phyloP scores from a whole-genome alignment of 2,888 invertebrate genomes.

The Epirrhoe alternata region DNA sequence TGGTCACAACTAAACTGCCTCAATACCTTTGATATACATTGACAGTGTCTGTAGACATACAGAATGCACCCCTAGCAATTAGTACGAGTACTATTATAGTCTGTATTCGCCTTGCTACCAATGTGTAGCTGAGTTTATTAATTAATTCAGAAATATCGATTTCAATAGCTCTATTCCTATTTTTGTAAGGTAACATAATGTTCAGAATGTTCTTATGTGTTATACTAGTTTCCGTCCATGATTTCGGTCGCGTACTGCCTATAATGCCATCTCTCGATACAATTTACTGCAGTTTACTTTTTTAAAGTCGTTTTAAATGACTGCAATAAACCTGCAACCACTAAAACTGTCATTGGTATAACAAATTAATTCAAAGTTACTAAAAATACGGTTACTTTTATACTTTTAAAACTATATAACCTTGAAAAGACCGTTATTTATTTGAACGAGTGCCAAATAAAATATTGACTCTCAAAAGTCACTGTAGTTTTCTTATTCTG shows the following conservation, averaged over 20 bases:
- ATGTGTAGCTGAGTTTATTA: not conserved
- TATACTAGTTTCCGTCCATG: too few relatives aligned
- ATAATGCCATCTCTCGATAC: too few relatives aligned
- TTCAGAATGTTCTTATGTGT: too few relatives aligned
- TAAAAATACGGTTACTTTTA: constrained; percentile 45
- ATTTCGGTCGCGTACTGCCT: too few relatives aligned
- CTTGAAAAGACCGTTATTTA: constrained; percentile 54
- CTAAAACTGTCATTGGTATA: constrained; percentile 18
- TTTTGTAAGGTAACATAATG: not conserved
- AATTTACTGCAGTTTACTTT: not conserved
- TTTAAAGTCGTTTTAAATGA: not conserved
- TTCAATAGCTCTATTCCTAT: not conserved
- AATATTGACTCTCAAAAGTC: constrained; percentile 60
- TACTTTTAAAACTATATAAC: constrained; percentile 44
- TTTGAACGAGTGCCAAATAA: constrained; percentile 72
- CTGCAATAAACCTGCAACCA: constrained; percentile 12
- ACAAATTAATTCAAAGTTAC: constrained; percentile 7
- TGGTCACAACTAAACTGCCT: not conserved
- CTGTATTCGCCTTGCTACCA: not conserved
- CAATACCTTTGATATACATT: not conserved
- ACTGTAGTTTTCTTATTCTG: constrained; percentile 40
- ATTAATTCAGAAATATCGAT: not conserved
- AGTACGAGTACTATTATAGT: too few relatives aligned
- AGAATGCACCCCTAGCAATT: not conserved
- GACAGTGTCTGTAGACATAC: not conserved